Base-by-base conservation (phyloP, 1,140 invertebrate species). In the Sesamia nonagrioides region DNA sequence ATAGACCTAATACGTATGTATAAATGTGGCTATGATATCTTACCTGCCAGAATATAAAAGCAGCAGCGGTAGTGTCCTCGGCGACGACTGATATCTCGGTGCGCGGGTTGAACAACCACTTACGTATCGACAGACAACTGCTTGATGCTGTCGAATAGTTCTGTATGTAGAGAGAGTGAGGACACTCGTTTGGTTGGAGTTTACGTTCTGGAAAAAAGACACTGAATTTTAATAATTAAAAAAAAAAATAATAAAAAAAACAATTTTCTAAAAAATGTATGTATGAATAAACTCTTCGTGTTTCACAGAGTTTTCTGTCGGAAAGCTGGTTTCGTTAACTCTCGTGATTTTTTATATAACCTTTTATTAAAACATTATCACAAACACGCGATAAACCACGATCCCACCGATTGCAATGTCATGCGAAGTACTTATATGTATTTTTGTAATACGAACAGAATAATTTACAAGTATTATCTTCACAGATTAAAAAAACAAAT, bases 91-190 rank as follows among this genome's bases (percentile, higher is more conserved):
- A 96, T 88, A 88, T 68, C 80, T 95, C 94, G 0, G 86, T 81
- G 8, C 79, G 76, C 2, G 94, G 92, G 77, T 88, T 91, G 95
- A 99, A 99, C 33, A 99, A 94, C 99, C 99, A 99, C 95, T 98
- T 98, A 54, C 98, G 96, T 54, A 99, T 95, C 69, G 97, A 96
- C n/a, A 99, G 95, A 93, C 99, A 99, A 13, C 98, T 99, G 68
- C 98, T 98, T 35, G 98, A 99, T 27, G 99, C 99, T n/a, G 99
- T 99, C 80, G 98, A 99, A 89, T 99, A 99, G 95, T 99, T 99
- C 95, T 99, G 99, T 84, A 99, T 99, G 93, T 99, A 99, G 63
- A 99, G 95, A 86, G 99, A 98, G 94, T 99, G 99, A 0, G 99
- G 99, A 82, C 98, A 98, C 95, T 99, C 99, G 89, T 98, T 97